A percentile compares a stretch with the other conserved stretches of the same genome.
Conservation (phyloP, 1,140 invertebrate genomes). For the Druon quercuslanigerum region DNA sequence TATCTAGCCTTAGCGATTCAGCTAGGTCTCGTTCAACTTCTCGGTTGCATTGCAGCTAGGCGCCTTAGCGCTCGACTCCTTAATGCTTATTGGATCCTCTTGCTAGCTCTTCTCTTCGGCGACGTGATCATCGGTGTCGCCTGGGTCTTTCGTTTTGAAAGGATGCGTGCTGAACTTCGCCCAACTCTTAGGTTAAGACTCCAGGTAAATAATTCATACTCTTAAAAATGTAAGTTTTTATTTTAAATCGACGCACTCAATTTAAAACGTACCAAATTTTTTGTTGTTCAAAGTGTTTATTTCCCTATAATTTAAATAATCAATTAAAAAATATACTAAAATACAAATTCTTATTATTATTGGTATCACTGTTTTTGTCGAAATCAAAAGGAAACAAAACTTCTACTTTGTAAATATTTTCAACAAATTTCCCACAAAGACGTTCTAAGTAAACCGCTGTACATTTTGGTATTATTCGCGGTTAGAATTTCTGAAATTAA, state of each 20-base stretch:
- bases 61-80: constrained; percentile 87
- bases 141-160: constrained; percentile 89
- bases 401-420: no score
- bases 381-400: no score
- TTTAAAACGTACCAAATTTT: no score
- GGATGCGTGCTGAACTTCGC: constrained; percentile 82
- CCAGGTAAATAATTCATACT: constrained; percentile 57
- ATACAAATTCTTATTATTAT: no score
- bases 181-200: constrained; percentile 79
- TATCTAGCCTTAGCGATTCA: constrained; percentile 86
- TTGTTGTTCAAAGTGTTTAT: no score
- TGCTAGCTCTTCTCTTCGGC: constrained; percentile 87
- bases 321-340: no score
- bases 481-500: no score
- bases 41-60: constrained; percentile 88
- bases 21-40: constrained; percentile 81
- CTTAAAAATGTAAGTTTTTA: neutral
- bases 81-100: constrained; percentile 89
- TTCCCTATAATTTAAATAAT: no score
- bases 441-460: no score
- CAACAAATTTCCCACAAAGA: no score
- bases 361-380: no score
- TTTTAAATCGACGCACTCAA: neutral
- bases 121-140: constrained; percentile 90
- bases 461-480: no score